Evolutionary conservation across 2,113 vertebrate species (phyloP), one percentile per base, ranked within the genome.

Genomic region (Mus pahari): DNA sequence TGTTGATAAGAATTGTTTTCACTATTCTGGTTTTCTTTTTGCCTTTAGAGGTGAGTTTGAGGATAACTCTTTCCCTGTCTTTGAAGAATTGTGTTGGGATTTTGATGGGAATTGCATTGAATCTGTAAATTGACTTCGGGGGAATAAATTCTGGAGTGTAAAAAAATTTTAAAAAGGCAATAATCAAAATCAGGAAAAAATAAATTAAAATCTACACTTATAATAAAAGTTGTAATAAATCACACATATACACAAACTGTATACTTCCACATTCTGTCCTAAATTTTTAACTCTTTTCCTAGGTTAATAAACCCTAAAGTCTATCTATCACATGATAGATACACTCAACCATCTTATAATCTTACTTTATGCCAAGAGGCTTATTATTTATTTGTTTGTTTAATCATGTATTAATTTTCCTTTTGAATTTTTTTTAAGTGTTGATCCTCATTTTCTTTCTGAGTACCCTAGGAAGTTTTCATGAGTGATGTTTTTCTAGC

Each of bases 251-350:
- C 0, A 42, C 92, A 77, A 73, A 42, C 4, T 36, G 0, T 19
- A 7, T 42, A 36, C 82, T 95, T 91, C 16, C 9, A 64, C 17
- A 75, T 92, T 33, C 70, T 89, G 88, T 17, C 16, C 14, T 24
- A 66, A 24, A 60, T 55, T 3, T 89, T 73, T 91, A 53, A 45
- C 4, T 26, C 73, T 22, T 81, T n/a, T n/a, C 17, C 33, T 81
- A 55, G 50, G 17, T 10, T 81, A 81, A 81, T n/a, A 36, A 74
- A 4, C 66, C 5, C 86, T 70, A 39, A 90, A 26, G 28, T 1
- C 0, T n/a, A 74, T 1, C 0, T n/a, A 74, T 17, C 9, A n/a
- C 5, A 16, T 6, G 14, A 12, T 14, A 42, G 11, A 2, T 26
- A 28, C 39, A 62, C 7, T 42, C 24, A 11, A 55, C 58, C 16